Base-by-base conservation (phyloP, 2,797 vertebrate species). In the Linurgus olivaceus region DNA sequence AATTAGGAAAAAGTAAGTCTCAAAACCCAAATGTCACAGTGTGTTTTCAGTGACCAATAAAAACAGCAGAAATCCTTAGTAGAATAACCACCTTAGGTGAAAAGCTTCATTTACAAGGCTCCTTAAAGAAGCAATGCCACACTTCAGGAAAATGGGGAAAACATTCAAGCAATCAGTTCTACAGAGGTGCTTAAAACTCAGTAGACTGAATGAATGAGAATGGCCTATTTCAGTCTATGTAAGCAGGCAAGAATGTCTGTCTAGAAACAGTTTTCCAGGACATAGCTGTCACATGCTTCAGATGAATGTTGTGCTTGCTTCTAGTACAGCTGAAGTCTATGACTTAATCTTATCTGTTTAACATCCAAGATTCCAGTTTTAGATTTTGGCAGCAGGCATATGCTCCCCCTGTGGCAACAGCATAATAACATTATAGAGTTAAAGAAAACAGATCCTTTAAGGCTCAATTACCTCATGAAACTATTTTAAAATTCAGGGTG, bases 321-420 rank as follows among this genome's bases (percentile, higher is more conserved):
- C 92, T 90, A 90, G 70, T 74, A 88, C 83, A 96, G 93, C 48
- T 92, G 68, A 96, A 95, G 63, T 93, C 94, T 95, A 65, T 94
- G 92, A 96, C 95, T 97, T 97, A 96, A 97, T 96, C 90, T 95
- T 97, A 96, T 97, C 95, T 97, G 96, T 79, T 97, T 97, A 97
- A 96, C 92, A 96, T 93, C 96, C 96, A 88, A 96, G 92, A 87
- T 94, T 95, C 80, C 88, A 96, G 90, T 94, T 96, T 97, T 72
- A 93, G 91, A 68, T 90, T 97, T 94, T 96, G 92, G 95, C 96
- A 97, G 88, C 68, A 90, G 88, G 90, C 75, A 79, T 86, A 85
- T 54, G 92, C 79, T 97, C 73, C 94, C 92, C 94, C 87, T 96
- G 65, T 96, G 94, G 94, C 94, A 97, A 96, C 93, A 58, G 71